These are phyloP conservation scores for Thereva nobilitata DNA, from an alignment of 2,888 invertebrate genomes.

Conservation along the genomic window DNA sequence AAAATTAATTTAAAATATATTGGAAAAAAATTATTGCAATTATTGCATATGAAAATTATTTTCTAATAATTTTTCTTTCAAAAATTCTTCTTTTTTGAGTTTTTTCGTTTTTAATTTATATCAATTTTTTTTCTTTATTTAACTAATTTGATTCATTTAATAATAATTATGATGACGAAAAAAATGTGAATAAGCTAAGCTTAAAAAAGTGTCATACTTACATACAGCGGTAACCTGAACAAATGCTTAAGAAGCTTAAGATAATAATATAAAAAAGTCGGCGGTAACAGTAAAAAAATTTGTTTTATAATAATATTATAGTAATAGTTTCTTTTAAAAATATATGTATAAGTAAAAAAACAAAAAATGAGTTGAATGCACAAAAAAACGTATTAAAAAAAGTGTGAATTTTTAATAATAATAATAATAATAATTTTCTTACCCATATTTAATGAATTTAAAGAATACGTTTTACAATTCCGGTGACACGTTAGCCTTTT, in stretches of 20 bases:
- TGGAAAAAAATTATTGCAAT: slow-evolving; percentile 18
- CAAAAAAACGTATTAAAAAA: no score
- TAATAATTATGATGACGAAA: no score
- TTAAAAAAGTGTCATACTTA: slow-evolving; percentile 6
- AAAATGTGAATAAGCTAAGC: slow-evolving; percentile 11
- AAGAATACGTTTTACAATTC: background rate
- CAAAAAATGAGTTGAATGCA: no score
- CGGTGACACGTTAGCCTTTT: slow-evolving; percentile 29
- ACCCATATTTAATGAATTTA: no score
- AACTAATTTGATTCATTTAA: no score
- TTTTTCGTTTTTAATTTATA: no score
- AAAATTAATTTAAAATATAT: slow-evolving; percentile 11
- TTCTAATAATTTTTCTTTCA: slow-evolving; percentile 11
- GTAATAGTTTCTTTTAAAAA: no score
- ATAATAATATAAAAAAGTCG: slow-evolving; percentile 20
- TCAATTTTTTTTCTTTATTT: no score
- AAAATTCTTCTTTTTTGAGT: background rate
- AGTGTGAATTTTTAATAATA: no score
- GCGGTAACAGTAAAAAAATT: slow-evolving; percentile 16
- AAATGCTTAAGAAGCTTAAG: slow-evolving; percentile 16
- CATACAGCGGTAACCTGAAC: slow-evolving; percentile 24
- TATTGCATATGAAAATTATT: slow-evolving; percentile 16
- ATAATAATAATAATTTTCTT: no score
- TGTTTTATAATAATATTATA: no score
- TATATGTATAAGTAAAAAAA: no score